Percentiles rank a stretch among this genome's conserved stretches.
phyloP scores from a whole-genome alignment of 2,888 invertebrate species.

The Sinhomidia bicolor region DNA sequence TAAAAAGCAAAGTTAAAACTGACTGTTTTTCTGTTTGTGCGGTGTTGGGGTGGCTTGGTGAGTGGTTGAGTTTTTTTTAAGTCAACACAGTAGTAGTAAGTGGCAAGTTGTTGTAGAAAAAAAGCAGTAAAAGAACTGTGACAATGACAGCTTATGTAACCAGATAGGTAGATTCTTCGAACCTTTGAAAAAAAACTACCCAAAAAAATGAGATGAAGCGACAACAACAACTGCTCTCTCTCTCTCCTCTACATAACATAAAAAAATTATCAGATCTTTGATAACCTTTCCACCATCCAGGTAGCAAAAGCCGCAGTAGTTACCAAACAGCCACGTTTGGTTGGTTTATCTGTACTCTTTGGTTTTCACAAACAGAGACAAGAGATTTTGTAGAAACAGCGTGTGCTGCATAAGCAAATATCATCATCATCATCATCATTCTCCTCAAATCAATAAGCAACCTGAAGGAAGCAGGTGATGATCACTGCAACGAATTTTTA shows the following conservation, averaged over 20 bases:
- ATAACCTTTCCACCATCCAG: conserved; percentile 54
- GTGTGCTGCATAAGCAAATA: conserved; percentile 34
- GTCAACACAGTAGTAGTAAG: neutral
- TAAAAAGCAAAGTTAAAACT: neutral
- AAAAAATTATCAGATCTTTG: neutral
- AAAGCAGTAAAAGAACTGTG: neutral
- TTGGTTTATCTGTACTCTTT: too few relatives aligned
- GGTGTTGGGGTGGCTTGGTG: neutral
- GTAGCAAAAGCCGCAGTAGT: conserved; percentile 17
- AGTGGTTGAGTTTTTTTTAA: neutral
- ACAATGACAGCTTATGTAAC: conserved; percentile 21
- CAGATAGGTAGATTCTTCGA: neutral
- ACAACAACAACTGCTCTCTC: neutral
- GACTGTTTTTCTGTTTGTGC: neutral
- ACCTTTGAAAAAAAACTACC: neutral
- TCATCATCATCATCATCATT: conserved; percentile 22
- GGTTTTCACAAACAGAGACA: too few relatives aligned
- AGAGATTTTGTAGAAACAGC: too few relatives aligned
- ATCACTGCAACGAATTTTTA: conserved; percentile 80
- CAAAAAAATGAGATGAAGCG: neutral
- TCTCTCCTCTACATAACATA: neutral
- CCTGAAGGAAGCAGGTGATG: conserved; percentile 79
- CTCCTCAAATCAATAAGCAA: too few relatives aligned
- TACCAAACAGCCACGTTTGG: conserved; percentile 1
- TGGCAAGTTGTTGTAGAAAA: conserved; percentile 1